phyloP scores from a whole-genome alignment of 1,140 invertebrate genomes.

The Penaeus chinensis region DNA sequence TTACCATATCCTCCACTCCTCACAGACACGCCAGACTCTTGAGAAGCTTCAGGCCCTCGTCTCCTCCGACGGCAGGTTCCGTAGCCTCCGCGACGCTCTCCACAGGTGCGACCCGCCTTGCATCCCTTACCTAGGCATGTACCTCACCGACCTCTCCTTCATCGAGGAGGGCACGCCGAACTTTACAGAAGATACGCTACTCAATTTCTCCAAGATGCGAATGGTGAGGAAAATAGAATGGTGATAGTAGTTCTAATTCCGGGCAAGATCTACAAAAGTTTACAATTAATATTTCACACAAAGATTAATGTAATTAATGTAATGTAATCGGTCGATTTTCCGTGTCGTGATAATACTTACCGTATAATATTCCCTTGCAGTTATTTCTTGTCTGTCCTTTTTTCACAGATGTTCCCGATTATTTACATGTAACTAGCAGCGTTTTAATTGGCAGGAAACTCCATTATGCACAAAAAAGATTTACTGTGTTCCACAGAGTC shows the following conservation, averaged over 20 bases:
- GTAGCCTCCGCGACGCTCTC: conserved; percentile 87
- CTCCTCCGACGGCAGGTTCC: conserved; percentile 89
- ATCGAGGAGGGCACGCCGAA: conserved; percentile 95
- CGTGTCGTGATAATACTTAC: no score
- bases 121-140: conserved; percentile 93
- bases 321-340: no score
- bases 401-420: no score
- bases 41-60: conserved; percentile 87
- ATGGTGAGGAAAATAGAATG: conserved; percentile 78
- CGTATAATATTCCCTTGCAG: no score
- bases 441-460: no score
- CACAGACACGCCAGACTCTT: conserved; percentile 87
- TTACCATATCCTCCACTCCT: conserved; percentile 59
- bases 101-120: conserved; percentile 93
- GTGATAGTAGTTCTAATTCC: no score
- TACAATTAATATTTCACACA: no score
- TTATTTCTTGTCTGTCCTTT: no score
- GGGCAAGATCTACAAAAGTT: not conserved
- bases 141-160: conserved; percentile 91
- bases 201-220: conserved; percentile 97
- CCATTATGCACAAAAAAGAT: no score
- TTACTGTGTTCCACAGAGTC: not conserved
- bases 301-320: no score
- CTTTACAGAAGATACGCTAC: conserved; percentile 88
- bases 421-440: no score